These are phyloP conservation scores for Cyanoramphus novaezelandiae DNA, from an alignment of 2,113 vertebrate genomes.

Conservation along the genomic window DNA sequence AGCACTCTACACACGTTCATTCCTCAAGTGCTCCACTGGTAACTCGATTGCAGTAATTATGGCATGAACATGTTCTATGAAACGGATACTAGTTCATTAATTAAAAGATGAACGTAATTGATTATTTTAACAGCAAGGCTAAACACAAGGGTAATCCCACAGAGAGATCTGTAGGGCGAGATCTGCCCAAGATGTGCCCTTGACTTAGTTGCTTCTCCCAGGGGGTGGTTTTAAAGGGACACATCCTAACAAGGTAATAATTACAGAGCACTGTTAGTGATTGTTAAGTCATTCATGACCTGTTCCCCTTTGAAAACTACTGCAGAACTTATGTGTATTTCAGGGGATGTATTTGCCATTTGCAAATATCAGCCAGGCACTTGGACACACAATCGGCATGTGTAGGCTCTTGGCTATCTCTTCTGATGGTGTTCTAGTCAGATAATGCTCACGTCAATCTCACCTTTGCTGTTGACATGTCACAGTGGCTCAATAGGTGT, in stretches of 20 bases:
- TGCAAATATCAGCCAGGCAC: neutral
- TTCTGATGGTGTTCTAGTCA: neutral
- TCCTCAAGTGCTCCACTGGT: neutral
- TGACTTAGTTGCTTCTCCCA: neutral
- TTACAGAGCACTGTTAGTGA: neutral
- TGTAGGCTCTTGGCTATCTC: neutral
- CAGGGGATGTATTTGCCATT: neutral
- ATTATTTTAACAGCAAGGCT: conserved; percentile 52
- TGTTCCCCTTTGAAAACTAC: neutral
- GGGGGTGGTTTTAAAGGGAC: neutral
- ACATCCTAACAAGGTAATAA: conserved; percentile 12
- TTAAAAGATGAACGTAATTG: conserved; percentile 52
- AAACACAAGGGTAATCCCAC: conserved; percentile 31
- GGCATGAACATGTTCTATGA: neutral
- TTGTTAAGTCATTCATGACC: conserved; percentile 21
- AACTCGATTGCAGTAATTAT: conserved; percentile 10
- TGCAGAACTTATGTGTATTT: neutral
- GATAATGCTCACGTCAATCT: conserved; percentile 4
- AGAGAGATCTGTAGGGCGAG: neutral
- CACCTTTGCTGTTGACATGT: neutral
- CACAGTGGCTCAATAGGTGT: neutral
- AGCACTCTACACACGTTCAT: neutral
- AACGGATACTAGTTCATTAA: conserved; percentile 53
- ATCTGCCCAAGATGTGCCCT: conserved; percentile 35
- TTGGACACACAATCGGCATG: neutral